Conservation (phyloP, 2,797 vertebrate genomes). For the Acanthurus leucopareius region DNA sequence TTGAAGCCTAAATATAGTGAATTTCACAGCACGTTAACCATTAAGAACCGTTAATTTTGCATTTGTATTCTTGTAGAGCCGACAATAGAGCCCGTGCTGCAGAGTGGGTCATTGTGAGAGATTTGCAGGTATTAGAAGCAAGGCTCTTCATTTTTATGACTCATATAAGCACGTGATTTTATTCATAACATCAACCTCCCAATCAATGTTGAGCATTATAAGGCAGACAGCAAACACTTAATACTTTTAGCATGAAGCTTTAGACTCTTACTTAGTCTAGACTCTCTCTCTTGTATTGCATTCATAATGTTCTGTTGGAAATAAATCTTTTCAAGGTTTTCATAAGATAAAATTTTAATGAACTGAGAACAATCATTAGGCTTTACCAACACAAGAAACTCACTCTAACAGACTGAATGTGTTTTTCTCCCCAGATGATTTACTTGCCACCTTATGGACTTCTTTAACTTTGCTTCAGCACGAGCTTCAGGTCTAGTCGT, state of each 20-base stretch:
- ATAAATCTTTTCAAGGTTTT: not conserved
- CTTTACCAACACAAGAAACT: not conserved
- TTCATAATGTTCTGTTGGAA: not conserved
- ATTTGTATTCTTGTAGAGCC: constrained; percentile 12
- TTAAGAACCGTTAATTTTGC: constrained; percentile 1
- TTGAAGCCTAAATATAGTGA: not conserved
- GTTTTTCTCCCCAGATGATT: constrained; percentile 27
- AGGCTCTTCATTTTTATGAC: too few relatives aligned
- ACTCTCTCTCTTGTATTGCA: not conserved
- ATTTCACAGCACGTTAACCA: constrained; percentile 1
- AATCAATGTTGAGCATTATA: too few relatives aligned
- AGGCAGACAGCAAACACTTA: too few relatives aligned
- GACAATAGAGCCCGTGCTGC: not conserved
- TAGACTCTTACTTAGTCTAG: not conserved
- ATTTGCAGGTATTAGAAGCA: too few relatives aligned
- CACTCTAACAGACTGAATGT: constrained; percentile 1
- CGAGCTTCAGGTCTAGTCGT: not conserved
- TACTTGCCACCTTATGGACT: constrained; percentile 2
- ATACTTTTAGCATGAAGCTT: too few relatives aligned
- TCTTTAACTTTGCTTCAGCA: not conserved
- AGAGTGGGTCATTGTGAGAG: not conserved
- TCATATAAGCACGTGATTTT: too few relatives aligned
- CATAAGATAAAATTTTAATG: not conserved
- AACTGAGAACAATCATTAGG: constrained; percentile 9
- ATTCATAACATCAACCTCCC: too few relatives aligned